These are phyloP conservation scores for Nothobranchius furzeri DNA, from an alignment of 2,113 vertebrate species.

Conservation along the genomic window DNA sequence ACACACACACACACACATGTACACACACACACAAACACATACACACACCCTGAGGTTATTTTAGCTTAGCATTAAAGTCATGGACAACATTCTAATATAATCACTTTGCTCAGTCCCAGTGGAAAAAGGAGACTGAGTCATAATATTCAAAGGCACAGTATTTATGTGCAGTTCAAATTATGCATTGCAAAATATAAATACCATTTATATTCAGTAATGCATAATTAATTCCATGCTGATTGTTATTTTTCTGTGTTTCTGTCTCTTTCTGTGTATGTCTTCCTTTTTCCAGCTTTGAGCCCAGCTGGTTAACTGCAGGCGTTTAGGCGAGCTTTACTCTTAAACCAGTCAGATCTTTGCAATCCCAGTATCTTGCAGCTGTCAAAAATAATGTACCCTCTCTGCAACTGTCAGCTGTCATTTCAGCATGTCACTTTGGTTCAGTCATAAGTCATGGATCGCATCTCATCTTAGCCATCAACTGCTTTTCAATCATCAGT, in stretches of 20 bases:
- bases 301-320: not conserved
- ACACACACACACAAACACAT: no score
- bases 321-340: not conserved
- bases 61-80: slow-evolving; percentile 7
- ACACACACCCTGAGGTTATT: slow-evolving; percentile 1
- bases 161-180: not conserved
- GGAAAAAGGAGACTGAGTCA: not conserved
- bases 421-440: slow-evolving; percentile 17
- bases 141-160: not conserved
- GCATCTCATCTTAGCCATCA: slow-evolving; percentile 5
- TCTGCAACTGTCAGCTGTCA: slow-evolving; percentile 2
- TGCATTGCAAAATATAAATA: not conserved
- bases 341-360: slow-evolving; percentile 4
- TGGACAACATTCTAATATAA: not conserved
- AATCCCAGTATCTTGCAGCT: not conserved
- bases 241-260: not conserved
- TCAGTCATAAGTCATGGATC: slow-evolving; percentile 4
- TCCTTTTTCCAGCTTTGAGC: not conserved
- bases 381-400: not conserved
- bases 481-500: not conserved
- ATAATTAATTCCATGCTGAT: not conserved
- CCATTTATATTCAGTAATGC: slow-evolving; percentile 1
- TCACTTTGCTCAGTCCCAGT: not conserved
- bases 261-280: not conserved
- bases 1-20: no score